These are phyloP conservation scores for Girardia tigrina DNA, from an alignment of 2,888 invertebrate genomes.

Conservation along the genomic window DNA sequence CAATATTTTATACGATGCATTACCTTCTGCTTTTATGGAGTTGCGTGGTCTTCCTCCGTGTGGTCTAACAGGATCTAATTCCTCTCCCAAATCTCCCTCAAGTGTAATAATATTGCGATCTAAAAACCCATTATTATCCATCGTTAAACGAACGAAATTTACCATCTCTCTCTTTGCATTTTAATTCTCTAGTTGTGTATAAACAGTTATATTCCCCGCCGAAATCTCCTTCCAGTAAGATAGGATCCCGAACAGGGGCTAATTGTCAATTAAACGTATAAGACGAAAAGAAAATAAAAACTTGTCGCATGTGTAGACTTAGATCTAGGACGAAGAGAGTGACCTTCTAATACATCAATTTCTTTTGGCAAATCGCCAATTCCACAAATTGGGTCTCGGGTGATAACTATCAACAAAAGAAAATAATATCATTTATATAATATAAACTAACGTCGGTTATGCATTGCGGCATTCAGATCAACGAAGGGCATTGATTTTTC, in stretches of 20 bases:
- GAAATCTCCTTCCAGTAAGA: slow-evolving; percentile 8
- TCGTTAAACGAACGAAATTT: too few species aligned
- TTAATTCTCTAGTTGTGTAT: slow-evolving; percentile 28
- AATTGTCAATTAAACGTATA: not conserved
- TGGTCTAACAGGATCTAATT: slow-evolving; percentile 31
- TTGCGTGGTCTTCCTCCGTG: slow-evolving; percentile 33
- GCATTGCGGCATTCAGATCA: not conserved
- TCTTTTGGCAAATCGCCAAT: slow-evolving; percentile 26
- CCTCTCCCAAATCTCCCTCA: slow-evolving; percentile 29
- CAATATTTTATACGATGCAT: not conserved
- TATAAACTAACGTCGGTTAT: not conserved
- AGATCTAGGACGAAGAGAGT: not conserved
- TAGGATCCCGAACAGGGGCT: slow-evolving; percentile 25
- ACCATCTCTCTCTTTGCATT: slow-evolving; percentile 29
- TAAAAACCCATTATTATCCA: too few species aligned
- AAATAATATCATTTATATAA: not conserved
- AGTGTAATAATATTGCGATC: slow-evolving; percentile 29
- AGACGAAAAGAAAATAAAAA: too few species aligned
- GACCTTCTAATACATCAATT: not conserved
- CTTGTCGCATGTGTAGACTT: not conserved
- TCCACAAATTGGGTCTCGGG: slow-evolving; percentile 18
- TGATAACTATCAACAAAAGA: not conserved
- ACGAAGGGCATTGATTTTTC: not conserved
- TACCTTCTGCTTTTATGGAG: slow-evolving; percentile 26
- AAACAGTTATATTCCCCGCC: slow-evolving; percentile 30